Conservation (phyloP, 2,888 invertebrate genomes). For the Alloscopus bannaensis region DNA sequence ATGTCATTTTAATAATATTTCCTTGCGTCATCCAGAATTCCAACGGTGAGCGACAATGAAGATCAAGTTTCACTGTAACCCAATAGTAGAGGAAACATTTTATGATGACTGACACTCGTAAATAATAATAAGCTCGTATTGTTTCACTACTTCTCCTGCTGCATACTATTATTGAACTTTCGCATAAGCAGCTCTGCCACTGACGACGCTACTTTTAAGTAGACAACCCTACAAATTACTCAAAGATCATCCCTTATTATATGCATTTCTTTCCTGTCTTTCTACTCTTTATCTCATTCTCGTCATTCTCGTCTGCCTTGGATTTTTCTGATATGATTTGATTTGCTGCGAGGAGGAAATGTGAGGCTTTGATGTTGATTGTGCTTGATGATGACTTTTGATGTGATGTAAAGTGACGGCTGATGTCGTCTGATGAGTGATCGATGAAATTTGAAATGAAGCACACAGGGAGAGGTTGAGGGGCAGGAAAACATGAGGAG, state of each 20-base stretch:
- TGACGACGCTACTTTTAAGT: no score
- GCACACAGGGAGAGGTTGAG: conserved; percentile 2
- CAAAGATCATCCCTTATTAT: no score
- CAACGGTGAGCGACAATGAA: no score
- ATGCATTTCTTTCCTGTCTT: not conserved
- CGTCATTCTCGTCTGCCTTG: conserved; percentile 41
- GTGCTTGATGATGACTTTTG: conserved; percentile 39
- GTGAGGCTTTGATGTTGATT: conserved; percentile 10
- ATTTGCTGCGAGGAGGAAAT: conserved; percentile 13
- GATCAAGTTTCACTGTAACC: no score
- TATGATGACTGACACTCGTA: no score
- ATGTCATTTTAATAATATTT: no score
- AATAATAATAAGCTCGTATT: no score
- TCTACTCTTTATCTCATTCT: conserved; percentile 1
- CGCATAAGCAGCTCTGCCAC: no score
- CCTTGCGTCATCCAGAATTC: no score
- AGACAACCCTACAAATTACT: conserved; percentile 9
- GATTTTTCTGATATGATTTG: conserved; percentile 10
- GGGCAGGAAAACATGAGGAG: conserved; percentile 4
- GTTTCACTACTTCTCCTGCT: no score
- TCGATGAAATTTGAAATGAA: conserved; percentile 42
- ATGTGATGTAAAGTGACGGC: conserved; percentile 39
- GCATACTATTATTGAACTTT: no score
- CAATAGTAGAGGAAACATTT: no score
- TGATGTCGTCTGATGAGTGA: conserved; percentile 43